phyloP scores from a whole-genome alignment of 2,888 invertebrate genomes.

The Mythimna albipuncta region DNA sequence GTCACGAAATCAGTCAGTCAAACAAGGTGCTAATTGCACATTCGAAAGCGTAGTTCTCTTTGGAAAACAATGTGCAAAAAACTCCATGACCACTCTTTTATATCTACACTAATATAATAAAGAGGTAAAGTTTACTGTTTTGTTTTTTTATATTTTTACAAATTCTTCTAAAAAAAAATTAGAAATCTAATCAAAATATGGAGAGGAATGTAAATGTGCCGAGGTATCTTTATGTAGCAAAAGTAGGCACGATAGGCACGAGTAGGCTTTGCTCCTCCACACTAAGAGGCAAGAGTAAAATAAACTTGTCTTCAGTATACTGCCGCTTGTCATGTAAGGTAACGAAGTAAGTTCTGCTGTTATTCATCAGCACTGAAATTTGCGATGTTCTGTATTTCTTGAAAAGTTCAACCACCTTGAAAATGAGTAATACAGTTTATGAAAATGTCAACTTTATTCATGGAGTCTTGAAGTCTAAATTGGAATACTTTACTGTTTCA shows the following conservation, averaged over 20 bases:
- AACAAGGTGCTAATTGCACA: no score
- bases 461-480: conserved; percentile 13
- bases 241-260: background rate
- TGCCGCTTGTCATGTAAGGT: background rate
- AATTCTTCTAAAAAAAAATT: no score
- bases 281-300: background rate
- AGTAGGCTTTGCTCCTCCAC: background rate
- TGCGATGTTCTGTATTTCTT: conserved; percentile 9
- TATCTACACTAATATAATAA: no score
- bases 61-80: no score
- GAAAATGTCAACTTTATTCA: conserved; percentile 32
- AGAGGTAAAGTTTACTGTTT: no score
- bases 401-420: background rate
- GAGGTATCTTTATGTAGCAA: background rate
- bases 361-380: background rate
- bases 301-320: background rate
- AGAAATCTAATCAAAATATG: background rate
- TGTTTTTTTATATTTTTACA: no score
- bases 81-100: no score
- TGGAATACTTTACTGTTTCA: conserved; percentile 15
- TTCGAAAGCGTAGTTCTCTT: no score
- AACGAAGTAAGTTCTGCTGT: background rate
- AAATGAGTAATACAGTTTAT: conserved; percentile 12
- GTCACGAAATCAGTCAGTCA: no score
- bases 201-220: background rate